Evolutionary conservation across 2,113 vertebrate species (phyloP), one percentile per base, ranked within the genome.

Genomic region (Ailurus styani): DNA sequence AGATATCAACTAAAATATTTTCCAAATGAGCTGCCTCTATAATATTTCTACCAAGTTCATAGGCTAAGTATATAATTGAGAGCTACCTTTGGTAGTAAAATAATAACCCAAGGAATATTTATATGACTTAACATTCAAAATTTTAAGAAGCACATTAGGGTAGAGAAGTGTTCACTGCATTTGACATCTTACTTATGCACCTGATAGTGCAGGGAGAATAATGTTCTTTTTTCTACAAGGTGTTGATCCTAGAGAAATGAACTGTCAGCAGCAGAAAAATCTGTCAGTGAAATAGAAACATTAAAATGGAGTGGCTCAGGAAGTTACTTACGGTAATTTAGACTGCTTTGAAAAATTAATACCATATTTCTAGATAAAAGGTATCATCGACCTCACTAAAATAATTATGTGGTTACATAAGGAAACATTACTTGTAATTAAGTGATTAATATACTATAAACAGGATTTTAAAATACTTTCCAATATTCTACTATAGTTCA

Each of bases 161-260:
- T 77, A 50, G 37, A 91, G 47, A 72, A 66, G 23, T 72, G 2
- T 79, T 81, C 23, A 5, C 57, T 54, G 12, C 0, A 57, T 52
- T 95, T 95, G 57, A 78, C 52, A 87, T 91, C 79, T 95, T 88
- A 66, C 57, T 86, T 95, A 64, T 45, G 6, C 25, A 77, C 64
- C 23, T 91, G 47, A n/a, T 45, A 93, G n/a, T 60, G 3, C 45
- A 55, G 10, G 64, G 12, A 72, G 20, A 95, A 83, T 77, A 64
- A 91, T 93, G 17, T 78, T 72, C 27, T 78, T 70, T 79, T 93
- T 40, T 11, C 25, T 89, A 72, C 25, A 52, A 95, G 66, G n/a
- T 97, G 45, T 93, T 95, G 82, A 85, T 97, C 37, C 21, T 82
- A 45, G 57, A 94, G 54, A 90, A 96, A 95, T 97, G 91, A 97